Percentiles rank a stretch among this genome's conserved stretches.
These are phyloP conservation scores for Phragmatobia fuliginosa DNA, from an alignment of 2,888 invertebrate genomes.

Conservation along the genomic window DNA sequence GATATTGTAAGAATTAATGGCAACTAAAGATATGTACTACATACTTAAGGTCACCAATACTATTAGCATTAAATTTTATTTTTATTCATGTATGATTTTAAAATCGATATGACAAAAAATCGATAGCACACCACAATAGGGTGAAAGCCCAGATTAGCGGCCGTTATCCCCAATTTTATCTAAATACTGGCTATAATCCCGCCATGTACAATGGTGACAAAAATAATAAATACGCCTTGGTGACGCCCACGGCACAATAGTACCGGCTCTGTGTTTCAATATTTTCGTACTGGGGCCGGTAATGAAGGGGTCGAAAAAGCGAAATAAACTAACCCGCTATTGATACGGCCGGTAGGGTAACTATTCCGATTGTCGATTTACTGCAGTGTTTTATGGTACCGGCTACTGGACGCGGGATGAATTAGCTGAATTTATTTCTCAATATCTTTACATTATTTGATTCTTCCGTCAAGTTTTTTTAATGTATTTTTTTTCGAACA, in stretches of 20 bases:
- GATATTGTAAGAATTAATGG: too few species aligned
- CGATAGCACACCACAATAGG: slow-evolving; percentile 69
- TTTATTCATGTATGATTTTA: background rate
- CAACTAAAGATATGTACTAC: too few species aligned
- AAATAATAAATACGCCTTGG: slow-evolving; percentile 83
- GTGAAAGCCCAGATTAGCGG: slow-evolving; percentile 77
- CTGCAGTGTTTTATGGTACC: slow-evolving; percentile 47
- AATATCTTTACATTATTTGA: slow-evolving; percentile 15
- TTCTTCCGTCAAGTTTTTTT: background rate
- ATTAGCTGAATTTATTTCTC: slow-evolving; percentile 34
- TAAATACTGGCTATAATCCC: slow-evolving; percentile 84
- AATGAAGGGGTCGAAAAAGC: slow-evolving; percentile 72
- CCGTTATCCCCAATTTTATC: slow-evolving; percentile 86
- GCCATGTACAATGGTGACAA: slow-evolving; percentile 81
- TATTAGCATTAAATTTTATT: background rate
- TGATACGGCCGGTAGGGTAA: slow-evolving; percentile 63
- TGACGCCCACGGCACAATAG: slow-evolving; percentile 72
- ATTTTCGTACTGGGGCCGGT: slow-evolving; percentile 79
- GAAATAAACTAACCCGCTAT: slow-evolving; percentile 76
- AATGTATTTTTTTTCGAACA: too few species aligned
- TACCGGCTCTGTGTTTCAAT: slow-evolving; percentile 68
- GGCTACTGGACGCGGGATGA: slow-evolving; percentile 41
- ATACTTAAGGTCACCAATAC: too few species aligned
- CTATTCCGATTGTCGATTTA: slow-evolving; percentile 32
- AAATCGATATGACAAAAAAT: slow-evolving; percentile 58